These are phyloP conservation scores for Drosophila paracracens DNA, from an alignment of 2,888 invertebrate genomes.

Conservation along the genomic window DNA sequence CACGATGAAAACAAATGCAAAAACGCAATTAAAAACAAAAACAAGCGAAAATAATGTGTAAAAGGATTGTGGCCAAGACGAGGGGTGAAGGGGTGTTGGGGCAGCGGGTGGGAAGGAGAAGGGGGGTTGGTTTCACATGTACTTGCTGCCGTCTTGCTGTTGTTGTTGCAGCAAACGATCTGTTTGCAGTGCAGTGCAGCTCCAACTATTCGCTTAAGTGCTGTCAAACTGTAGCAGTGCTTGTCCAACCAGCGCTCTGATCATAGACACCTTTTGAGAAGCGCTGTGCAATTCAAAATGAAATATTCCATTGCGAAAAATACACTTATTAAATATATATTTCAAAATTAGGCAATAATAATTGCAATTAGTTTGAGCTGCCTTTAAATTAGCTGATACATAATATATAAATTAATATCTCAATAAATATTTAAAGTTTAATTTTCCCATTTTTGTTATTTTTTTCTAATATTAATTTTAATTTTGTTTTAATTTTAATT, in stretches of 20 bases:
- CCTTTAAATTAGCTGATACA: too few species aligned
- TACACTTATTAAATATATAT: neutral
- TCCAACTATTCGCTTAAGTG: neutral
- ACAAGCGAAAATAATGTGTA: neutral
- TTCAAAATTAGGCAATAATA: neutral
- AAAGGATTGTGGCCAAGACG: neutral
- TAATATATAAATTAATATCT: neutral
- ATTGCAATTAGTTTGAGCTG: neutral
- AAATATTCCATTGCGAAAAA: neutral
- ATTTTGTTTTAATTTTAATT: neutral
- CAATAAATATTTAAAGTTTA: neutral
- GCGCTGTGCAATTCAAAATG: neutral
- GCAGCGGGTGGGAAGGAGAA: neutral
- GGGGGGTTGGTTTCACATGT: neutral
- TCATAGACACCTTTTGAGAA: neutral
- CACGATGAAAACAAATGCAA: conserved; percentile 69
- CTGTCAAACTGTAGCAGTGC: conserved; percentile 1
- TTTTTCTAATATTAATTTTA: neutral
- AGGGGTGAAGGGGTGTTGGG: neutral
- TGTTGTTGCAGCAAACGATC: conserved; percentile 3
- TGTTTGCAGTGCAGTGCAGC: neutral
- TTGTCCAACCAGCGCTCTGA: neutral
- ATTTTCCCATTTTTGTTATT: too few species aligned
- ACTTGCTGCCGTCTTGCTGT: neutral
- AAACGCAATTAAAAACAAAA: conserved; percentile 59